Conservation (phyloP, 2,113 vertebrate species). For the Canis aureus region DNA sequence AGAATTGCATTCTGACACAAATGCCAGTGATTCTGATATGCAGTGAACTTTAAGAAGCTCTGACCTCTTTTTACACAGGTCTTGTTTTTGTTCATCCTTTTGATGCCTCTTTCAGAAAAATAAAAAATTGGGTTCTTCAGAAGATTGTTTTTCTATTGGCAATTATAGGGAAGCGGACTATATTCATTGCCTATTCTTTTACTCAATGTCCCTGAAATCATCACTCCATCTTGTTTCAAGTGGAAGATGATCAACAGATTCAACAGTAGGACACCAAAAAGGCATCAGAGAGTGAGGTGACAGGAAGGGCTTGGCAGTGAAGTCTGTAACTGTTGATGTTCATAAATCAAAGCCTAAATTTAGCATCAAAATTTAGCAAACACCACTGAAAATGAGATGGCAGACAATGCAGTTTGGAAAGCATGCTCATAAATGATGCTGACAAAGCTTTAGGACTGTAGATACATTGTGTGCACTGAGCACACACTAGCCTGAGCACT, state of each 20-base stretch:
- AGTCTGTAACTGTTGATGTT: neutral
- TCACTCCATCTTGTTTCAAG: neutral
- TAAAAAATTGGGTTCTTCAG: neutral
- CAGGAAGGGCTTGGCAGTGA: neutral
- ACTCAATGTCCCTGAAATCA: neutral
- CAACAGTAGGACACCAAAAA: neutral
- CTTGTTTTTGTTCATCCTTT: neutral
- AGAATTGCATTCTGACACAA: neutral
- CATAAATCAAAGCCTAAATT: neutral
- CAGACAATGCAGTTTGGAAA: neutral
- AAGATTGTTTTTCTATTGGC: neutral
- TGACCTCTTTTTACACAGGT: neutral
- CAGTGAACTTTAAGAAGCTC: neutral
- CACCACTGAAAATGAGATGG: neutral
- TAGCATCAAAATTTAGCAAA: neutral
- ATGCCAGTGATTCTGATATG: neutral
- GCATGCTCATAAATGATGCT: neutral
- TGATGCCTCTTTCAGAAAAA: neutral
- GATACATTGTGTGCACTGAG: accelerated
- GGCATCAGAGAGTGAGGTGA: neutral
- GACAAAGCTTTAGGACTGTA: neutral
- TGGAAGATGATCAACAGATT: neutral
- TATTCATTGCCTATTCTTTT: neutral
- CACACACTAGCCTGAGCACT: neutral
- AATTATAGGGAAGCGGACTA: neutral